These are phyloP conservation scores for Dryomyza anilis DNA, from an alignment of 2,888 invertebrate genomes.

Conservation along the genomic window DNA sequence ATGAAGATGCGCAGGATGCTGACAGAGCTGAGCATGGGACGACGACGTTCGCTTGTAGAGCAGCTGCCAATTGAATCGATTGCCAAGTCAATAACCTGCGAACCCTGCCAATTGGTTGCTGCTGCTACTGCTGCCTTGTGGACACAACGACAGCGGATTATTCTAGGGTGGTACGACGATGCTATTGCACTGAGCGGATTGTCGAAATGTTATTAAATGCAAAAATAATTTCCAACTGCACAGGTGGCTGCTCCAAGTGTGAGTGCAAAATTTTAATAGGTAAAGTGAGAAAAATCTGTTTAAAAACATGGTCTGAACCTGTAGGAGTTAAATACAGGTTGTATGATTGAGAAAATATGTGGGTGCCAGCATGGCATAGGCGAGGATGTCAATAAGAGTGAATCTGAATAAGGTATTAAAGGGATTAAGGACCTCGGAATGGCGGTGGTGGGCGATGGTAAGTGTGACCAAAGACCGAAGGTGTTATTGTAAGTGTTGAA, in stretches of 20 bases:
- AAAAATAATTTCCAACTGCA: conserved; percentile 6
- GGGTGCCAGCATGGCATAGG: no score
- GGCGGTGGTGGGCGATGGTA: no score
- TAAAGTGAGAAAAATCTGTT: not conserved
- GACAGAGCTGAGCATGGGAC: not conserved
- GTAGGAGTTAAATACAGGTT: not conserved
- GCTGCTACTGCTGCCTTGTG: not conserved
- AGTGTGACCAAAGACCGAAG: no score
- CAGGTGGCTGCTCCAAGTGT: not conserved
- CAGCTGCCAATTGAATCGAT: conserved; percentile 18
- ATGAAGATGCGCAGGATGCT: not conserved
- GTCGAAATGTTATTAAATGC: conserved; percentile 16
- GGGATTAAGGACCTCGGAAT: no score
- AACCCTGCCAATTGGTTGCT: conserved; percentile 1
- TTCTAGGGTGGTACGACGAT: not conserved
- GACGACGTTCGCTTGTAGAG: no score
- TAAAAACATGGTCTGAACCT: no score
- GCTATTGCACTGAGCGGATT: not conserved
- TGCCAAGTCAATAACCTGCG: conserved; percentile 22
- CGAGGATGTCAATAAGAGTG: no score
- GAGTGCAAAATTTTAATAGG: not conserved
- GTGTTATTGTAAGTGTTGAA: no score
- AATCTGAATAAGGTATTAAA: no score
- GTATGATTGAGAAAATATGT: no score
- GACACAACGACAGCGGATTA: not conserved